Base-by-base conservation (phyloP, 2,888 invertebrate genomes). In the Ectobius pallidus region DNA sequence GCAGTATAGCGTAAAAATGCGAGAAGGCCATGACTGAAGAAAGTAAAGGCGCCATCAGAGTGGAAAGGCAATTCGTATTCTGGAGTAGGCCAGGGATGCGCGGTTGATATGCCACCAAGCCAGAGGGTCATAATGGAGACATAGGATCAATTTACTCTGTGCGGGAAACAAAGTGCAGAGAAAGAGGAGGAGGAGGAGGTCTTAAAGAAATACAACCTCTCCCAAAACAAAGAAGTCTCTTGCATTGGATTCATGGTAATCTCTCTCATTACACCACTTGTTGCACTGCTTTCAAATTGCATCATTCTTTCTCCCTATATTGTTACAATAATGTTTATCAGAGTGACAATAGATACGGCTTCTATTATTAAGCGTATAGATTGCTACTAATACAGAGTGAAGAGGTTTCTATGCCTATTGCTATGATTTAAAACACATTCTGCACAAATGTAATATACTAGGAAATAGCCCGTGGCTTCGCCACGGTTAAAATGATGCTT, bases 141-240 rank as follows among this genome's bases (percentile, higher is more conserved):
- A 65, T 65, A 65, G 65, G 65, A 65, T 65, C 65, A 65, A 65
- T 65, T 65, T 65, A 65, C 65, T 44, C 65, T 44, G 42, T 44
- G 44, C 44, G 46, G 27, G 42, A 44, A 46, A 44, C 44, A 46
- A 46, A 44, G 42, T 65, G 65, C 42, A 52, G 25, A 46, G 46
- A 46, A 18, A 52, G 25, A 27, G 44, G 39, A 46, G 65, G 16
- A 20, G n/a, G 20, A 27, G 65, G 27, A 44, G 58, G 58, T 14
- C 34, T 30, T 9, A 30, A 58, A 30, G 58, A 4, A 52, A 25
- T 6, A 20, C 22, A 30, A 34, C 7, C 34, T 34, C 34, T 6
- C 34, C 34, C n/a, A 25, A 52, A 25, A 52, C 6, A 52, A 52
- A 52, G 52, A 52, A 52, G 16, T 52, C 52, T 20, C 11, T 2